Conservation (phyloP, 2,888 invertebrate genomes). For the Hydrotaea diabolus region DNA sequence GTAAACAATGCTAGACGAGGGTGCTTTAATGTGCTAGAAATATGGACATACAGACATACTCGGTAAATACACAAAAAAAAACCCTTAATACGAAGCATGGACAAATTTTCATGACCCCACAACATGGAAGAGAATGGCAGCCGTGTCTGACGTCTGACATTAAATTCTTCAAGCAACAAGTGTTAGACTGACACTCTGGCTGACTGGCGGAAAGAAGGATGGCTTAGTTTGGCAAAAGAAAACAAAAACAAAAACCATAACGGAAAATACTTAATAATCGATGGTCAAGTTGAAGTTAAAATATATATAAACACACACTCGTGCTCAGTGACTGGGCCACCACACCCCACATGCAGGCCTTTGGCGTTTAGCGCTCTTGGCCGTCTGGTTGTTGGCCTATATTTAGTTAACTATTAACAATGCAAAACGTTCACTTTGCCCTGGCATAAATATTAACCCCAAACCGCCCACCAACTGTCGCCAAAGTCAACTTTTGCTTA, state of each 20-base stretch:
- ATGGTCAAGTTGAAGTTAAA: constrained; percentile 57
- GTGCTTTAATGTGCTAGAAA: no score
- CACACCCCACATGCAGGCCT: no score
- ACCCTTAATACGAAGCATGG: neutral
- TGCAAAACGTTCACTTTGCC: neutral
- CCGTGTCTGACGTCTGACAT: neutral
- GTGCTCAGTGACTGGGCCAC: neutral
- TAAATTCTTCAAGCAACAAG: constrained; percentile 23
- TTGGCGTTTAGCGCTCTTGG: no score
- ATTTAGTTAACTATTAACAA: constrained; percentile 15
- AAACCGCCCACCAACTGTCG: neutral
- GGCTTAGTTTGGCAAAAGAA: neutral
- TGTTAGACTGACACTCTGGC: constrained; percentile 10
- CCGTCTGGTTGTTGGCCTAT: neutral
- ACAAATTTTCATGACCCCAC: neutral
- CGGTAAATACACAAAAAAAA: constrained; percentile 22
- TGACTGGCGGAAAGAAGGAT: no score
- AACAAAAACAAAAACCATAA: neutral
- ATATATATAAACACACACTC: constrained; percentile 1
- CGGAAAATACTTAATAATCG: constrained; percentile 46
- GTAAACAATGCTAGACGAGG: neutral
- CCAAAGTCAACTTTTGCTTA: neutral
- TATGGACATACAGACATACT: no score
- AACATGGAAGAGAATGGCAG: neutral
- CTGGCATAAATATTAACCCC: neutral